phyloP scores from a whole-genome alignment of 2,888 invertebrate species.

The Exocentrus adspersus region DNA sequence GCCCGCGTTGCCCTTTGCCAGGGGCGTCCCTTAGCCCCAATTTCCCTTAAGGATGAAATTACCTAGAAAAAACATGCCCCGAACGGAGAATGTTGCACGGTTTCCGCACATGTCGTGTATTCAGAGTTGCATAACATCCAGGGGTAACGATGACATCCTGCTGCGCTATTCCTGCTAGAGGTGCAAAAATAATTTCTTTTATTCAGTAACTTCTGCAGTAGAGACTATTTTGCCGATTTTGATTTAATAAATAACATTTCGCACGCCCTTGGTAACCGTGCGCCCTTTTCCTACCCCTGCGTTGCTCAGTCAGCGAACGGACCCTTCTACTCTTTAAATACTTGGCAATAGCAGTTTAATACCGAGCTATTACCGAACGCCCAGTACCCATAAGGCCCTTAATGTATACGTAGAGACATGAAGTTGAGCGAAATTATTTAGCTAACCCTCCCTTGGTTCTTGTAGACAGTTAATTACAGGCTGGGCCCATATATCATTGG shows the following conservation, averaged over 20 bases:
- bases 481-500: slow-evolving; percentile 38
- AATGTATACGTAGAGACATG: slow-evolving; percentile 45
- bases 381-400: slow-evolving; percentile 39
- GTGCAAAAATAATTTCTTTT: no score
- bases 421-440: slow-evolving; percentile 36
- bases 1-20: slow-evolving; percentile 11
- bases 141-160: no score
- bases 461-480: slow-evolving; percentile 38
- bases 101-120: no score
- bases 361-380: slow-evolving; percentile 46
- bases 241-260: not conserved
- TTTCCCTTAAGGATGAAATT: no score
- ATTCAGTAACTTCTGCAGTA: no score
- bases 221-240: no score
- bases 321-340: slow-evolving; percentile 40
- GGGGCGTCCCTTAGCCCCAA: slow-evolving; percentile 14
- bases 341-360: slow-evolving; percentile 51
- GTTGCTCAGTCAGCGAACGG: not conserved
- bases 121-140: no score
- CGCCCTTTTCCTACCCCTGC: not conserved
- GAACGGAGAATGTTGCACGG: no score
- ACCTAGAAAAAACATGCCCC: no score
- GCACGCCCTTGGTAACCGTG: not conserved
- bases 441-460: slow-evolving; percentile 28
- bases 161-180: no score